These are phyloP conservation scores for Sardina pilchardus DNA, from an alignment of 2,113 vertebrate genomes.

Conservation along the genomic window DNA sequence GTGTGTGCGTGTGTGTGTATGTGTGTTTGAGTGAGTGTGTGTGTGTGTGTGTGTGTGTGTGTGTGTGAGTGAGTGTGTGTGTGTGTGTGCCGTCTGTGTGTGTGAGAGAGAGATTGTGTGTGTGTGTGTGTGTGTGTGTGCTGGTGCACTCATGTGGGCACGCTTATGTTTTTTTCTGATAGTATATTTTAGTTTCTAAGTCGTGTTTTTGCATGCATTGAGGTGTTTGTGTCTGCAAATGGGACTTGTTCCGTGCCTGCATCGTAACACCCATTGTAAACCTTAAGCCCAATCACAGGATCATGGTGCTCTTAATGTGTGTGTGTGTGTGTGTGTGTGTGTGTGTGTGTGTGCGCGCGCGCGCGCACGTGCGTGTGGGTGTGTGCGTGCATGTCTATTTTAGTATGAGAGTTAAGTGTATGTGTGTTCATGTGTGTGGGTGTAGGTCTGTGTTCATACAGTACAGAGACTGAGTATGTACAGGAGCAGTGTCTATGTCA, in stretches of 20 bases:
- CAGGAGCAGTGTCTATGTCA: too few species aligned
- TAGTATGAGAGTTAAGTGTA: background rate
- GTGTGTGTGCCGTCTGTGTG: too few species aligned
- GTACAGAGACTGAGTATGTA: too few species aligned
- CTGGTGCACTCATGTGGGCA: background rate
- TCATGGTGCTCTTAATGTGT: slow-evolving; percentile 34
- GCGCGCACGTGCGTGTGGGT: slow-evolving; percentile 13
- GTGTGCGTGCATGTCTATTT: slow-evolving; percentile 18
- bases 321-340: slow-evolving; percentile 38
- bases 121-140: slow-evolving; percentile 27
- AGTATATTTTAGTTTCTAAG: background rate
- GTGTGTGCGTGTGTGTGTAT: slow-evolving; percentile 20
- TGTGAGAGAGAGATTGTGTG: background rate
- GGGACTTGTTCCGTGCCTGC: background rate
- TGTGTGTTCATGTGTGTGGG: background rate
- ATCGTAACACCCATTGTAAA: background rate
- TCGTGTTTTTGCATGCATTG: slow-evolving; percentile 1
- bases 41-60: slow-evolving; percentile 26
- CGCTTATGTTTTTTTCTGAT: slow-evolving; percentile 6
- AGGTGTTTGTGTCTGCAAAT: slow-evolving; percentile 23
- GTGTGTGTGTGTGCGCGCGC: slow-evolving; percentile 1
- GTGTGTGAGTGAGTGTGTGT: too few species aligned
- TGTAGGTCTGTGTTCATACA: background rate
- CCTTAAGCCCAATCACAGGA: background rate
- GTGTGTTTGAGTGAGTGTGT: background rate